These are phyloP conservation scores for Tetramorium simillimum DNA, from an alignment of 1,140 invertebrate species.

Conservation along the genomic window DNA sequence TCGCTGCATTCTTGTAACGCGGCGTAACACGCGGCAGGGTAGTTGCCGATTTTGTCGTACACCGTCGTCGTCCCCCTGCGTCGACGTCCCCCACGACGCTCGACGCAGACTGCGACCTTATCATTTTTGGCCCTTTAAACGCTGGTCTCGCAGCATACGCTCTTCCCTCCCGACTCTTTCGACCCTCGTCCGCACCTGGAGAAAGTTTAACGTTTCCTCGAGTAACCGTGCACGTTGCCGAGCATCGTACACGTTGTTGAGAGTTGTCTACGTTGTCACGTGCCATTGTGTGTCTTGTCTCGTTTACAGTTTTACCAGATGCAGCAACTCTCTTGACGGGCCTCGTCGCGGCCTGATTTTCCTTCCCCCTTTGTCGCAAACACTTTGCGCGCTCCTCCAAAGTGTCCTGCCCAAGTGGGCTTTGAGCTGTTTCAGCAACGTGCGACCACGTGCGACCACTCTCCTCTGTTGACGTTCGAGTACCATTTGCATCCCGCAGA, in stretches of 20 bases:
- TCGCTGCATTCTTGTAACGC: constrained; percentile 20
- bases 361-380: constrained; percentile 48
- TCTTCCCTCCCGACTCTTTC: not conserved
- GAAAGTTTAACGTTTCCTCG: not conserved
- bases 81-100: too few species aligned
- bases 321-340: not conserved
- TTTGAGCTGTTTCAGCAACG: not conserved
- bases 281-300: too few species aligned
- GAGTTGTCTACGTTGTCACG: not conserved
- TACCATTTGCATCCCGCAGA: constrained; percentile 7
- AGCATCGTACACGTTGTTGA: not conserved
- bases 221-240: not conserved
- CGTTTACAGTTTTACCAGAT: constrained; percentile 8
- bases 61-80: too few species aligned
- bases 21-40: constrained; percentile 45
- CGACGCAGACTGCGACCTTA: constrained; percentile 5
- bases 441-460: not conserved
- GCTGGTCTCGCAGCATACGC: not conserved
- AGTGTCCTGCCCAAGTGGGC: not conserved
- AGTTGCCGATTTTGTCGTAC: constrained; percentile 15
- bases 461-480: constrained; percentile 13
- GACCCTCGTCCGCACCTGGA: too few species aligned
- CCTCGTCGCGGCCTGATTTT: not conserved
- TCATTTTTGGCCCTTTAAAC: not conserved
- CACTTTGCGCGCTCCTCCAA: not conserved